Evolutionary conservation across 2,797 vertebrate genomes (phyloP).

Genomic region (Clamator glandarius): DNA sequence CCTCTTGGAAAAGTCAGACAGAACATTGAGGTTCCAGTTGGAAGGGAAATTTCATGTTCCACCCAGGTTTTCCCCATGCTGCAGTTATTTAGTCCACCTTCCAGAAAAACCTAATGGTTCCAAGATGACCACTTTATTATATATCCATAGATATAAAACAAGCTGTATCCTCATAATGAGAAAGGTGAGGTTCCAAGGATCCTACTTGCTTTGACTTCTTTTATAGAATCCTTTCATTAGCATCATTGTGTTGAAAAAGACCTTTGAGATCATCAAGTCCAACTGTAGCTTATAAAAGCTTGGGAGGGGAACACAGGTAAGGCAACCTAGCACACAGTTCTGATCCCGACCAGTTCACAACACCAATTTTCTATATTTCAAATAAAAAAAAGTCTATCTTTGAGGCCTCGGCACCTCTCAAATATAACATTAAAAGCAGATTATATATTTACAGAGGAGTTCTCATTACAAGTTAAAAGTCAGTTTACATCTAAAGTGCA

Average conservation of each 20-base stretch:
- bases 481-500: background rate
- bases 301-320: background rate
- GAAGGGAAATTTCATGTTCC: background rate
- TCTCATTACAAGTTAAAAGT: background rate
- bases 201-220: background rate
- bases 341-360: no score
- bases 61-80: background rate
- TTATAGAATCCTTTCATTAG: background rate
- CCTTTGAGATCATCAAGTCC: no score
- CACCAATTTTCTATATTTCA: background rate
- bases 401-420: background rate
- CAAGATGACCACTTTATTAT: background rate
- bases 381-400: background rate
- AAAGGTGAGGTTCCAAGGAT: background rate
- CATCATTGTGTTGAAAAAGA: no score
- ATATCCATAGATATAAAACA: background rate
- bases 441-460: background rate
- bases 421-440: background rate
- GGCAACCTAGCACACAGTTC: background rate
- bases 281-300: background rate
- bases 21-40: background rate
- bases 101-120: background rate
- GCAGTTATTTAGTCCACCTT: background rate
- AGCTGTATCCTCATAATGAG: background rate
- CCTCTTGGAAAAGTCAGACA: background rate